Percentiles rank a stretch among this genome's conserved stretches.
Conservation (phyloP, 2,888 invertebrate genomes). For the Actias luna region DNA sequence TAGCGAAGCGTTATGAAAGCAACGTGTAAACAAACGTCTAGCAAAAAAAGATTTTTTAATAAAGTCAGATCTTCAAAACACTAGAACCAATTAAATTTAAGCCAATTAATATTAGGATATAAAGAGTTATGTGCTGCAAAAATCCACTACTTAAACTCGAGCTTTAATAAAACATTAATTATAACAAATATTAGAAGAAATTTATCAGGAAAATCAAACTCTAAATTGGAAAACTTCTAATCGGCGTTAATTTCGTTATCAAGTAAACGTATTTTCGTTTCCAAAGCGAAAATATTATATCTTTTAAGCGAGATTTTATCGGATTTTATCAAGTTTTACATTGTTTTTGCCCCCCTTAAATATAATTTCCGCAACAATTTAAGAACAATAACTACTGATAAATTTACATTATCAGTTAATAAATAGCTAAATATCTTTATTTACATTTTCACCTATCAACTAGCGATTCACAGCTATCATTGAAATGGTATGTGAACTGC, state of each 20-base stretch:
- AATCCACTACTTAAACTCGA: not conserved
- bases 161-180: too few relatives aligned
- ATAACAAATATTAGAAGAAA: not conserved
- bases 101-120: not conserved
- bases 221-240: not conserved
- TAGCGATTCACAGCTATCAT: too few relatives aligned
- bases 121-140: not conserved
- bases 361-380: too few relatives aligned
- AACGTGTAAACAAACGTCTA: too few relatives aligned
- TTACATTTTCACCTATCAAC: too few relatives aligned
- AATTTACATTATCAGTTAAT: too few relatives aligned
- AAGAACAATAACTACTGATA: too few relatives aligned
- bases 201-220: not conserved
- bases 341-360: not conserved
- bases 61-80: too few relatives aligned
- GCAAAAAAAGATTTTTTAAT: too few relatives aligned
- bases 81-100: not conserved
- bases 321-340: not conserved
- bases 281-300: not conserved
- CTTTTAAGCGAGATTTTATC: not conserved
- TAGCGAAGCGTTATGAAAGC: too few relatives aligned
- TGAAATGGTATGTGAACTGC: too few relatives aligned
- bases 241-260: not conserved
- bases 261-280: not conserved
- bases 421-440: too few relatives aligned